Conservation (phyloP, 2,888 invertebrate species). For the Onthophagus sagittarius region DNA sequence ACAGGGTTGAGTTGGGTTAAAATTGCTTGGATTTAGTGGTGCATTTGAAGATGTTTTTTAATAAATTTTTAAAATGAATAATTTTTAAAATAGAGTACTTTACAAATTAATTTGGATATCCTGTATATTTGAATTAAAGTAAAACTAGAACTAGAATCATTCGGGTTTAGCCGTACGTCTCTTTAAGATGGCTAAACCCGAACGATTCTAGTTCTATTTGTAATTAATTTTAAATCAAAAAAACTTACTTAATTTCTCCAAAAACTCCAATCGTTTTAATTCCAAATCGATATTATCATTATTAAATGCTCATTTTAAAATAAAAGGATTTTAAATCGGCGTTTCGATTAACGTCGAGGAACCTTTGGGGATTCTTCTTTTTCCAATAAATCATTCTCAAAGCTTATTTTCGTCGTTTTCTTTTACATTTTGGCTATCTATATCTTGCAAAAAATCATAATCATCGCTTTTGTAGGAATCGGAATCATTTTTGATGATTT, state of each 20-base stretch:
- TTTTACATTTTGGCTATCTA: constrained; percentile 32
- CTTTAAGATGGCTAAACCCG: no score
- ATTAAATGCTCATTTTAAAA: constrained; percentile 69
- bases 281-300: constrained; percentile 62
- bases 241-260: constrained; percentile 54
- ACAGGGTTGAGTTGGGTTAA: no score
- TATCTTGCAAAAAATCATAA: constrained; percentile 7
- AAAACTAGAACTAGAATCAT: no score
- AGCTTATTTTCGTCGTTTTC: constrained; percentile 31
- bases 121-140: no score
- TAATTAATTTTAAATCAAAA: not conserved
- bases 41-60: no score
- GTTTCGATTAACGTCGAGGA: constrained; percentile 19
- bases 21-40: no score
- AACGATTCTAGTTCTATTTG: no score
- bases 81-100: no score
- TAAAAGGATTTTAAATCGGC: constrained; percentile 52
- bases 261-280: constrained; percentile 66
- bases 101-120: no score
- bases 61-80: no score
- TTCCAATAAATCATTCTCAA: constrained; percentile 32
- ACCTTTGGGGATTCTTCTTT: constrained; percentile 18
- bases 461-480: constrained; percentile 18
- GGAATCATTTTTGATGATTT: not conserved
- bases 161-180: no score